These are phyloP conservation scores for Crypturellus undulatus DNA, from an alignment of 2,113 vertebrate species.

Conservation along the genomic window DNA sequence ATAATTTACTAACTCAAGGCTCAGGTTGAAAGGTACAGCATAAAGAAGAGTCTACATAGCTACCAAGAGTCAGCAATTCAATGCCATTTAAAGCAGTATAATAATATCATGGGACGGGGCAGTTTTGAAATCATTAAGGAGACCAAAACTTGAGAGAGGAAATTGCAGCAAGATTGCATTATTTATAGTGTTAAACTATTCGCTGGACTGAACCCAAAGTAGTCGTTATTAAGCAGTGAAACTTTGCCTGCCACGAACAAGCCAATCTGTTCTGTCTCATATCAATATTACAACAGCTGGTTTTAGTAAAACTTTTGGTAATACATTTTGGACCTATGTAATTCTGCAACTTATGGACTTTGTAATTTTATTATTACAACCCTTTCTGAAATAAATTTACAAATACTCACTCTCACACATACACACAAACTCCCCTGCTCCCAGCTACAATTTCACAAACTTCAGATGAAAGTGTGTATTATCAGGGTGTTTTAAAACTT, in stretches of 20 bases:
- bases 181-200: conserved; percentile 75
- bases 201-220: conserved; percentile 59
- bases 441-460: neutral
- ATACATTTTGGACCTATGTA: conserved; percentile 18
- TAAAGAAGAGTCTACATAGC: neutral
- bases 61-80: conserved; percentile 16
- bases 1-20: neutral
- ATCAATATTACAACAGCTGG: conserved; percentile 51
- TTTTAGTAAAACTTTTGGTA: conserved; percentile 32
- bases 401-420: neutral
- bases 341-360: conserved; percentile 11
- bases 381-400: neutral
- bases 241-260: conserved; percentile 50
- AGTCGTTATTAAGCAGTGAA: conserved; percentile 48
- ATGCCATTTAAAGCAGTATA: conserved; percentile 1
- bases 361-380: conserved; percentile 11
- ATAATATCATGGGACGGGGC: conserved; percentile 21
- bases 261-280: conserved; percentile 27
- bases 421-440: too few species aligned
- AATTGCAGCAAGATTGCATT: conserved; percentile 70
- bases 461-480: neutral
- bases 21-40: neutral
- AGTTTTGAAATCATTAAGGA: conserved; percentile 58
- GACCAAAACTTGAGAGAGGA: conserved; percentile 64
- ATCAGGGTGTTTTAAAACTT: neutral